Conservation (phyloP, 2,888 invertebrate genomes). For the Eustalomyia histrio region DNA sequence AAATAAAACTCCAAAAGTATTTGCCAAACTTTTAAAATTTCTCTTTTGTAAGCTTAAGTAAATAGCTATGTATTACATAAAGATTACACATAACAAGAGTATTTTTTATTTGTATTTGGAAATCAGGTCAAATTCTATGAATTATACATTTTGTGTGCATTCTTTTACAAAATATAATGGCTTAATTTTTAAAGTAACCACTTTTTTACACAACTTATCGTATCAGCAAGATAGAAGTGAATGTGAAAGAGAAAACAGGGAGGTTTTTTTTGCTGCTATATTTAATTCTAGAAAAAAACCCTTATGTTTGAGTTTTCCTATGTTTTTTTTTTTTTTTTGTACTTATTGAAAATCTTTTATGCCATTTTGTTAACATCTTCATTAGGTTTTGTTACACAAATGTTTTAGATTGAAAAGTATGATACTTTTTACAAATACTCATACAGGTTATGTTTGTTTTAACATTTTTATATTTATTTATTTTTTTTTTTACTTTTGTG, state of each 20-base stretch:
- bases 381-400: constrained; percentile 55
- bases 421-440: constrained; percentile 47
- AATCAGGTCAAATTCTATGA: constrained; percentile 44
- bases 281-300: not conserved
- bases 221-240: not conserved
- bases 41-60: too few relatives aligned
- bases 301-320: constrained; percentile 25
- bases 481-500: constrained; percentile 4
- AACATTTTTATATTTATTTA: too few relatives aligned
- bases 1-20: constrained; percentile 4
- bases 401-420: constrained; percentile 8
- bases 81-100: too few relatives aligned
- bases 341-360: constrained; percentile 32
- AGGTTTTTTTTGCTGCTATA: constrained; percentile 3
- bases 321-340: not conserved
- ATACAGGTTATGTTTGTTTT: constrained; percentile 54
- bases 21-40: constrained; percentile 16
- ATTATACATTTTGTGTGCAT: constrained; percentile 30
- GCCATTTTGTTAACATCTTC: constrained; percentile 59
- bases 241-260: not conserved
- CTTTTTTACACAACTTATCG: constrained; percentile 17
- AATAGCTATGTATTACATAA: too few relatives aligned
- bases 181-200: constrained; percentile 41
- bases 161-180: constrained; percentile 28
- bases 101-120: not conserved